phyloP scores from a whole-genome alignment of 2,888 invertebrate genomes.

The Brachynemurus nebulosus region DNA sequence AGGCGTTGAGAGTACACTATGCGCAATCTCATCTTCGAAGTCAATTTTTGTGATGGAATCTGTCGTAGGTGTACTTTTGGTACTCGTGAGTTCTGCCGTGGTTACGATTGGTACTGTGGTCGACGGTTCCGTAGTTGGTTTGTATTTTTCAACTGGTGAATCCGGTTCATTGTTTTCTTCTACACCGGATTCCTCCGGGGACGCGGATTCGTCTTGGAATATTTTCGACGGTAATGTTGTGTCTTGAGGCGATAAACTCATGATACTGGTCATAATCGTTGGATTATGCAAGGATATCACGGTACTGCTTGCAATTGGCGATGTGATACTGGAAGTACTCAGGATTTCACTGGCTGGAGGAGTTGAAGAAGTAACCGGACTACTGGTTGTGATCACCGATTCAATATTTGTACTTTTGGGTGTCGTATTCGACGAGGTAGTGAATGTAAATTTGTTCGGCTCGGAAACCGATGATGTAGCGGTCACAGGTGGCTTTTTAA shows the following conservation, averaged over 20 bases:
- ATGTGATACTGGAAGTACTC: neutral
- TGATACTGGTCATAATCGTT: conserved; percentile 41
- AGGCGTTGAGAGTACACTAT: conserved; percentile 7
- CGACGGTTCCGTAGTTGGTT: neutral
- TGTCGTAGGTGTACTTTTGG: conserved; percentile 21
- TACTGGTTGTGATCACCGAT: conserved; percentile 28
- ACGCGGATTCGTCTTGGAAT: conserved; percentile 51
- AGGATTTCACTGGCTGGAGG: conserved; percentile 22
- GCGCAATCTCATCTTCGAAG: conserved; percentile 13
- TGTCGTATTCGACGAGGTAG: neutral
- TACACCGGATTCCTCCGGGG: conserved; percentile 38
- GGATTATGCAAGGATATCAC: conserved; percentile 33
- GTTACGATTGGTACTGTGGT: conserved; percentile 8
- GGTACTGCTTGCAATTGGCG: neutral
- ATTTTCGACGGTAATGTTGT: conserved; percentile 49
- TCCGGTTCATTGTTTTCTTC: conserved; percentile 23
- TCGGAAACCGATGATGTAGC: neutral
- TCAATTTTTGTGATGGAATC: conserved; percentile 15
- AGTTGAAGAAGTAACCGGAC: conserved; percentile 33
- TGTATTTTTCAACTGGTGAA: conserved; percentile 4
- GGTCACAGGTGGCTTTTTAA: neutral
- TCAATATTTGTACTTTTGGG: neutral
- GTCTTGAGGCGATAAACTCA: conserved; percentile 40
- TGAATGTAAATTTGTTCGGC: neutral
- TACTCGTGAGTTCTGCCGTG: neutral